A percentile compares a stretch with the other conserved stretches of the same genome.
Evolutionary conservation across 2,888 invertebrate species (phyloP).

Genomic region (Maniola hyperantus): DNA sequence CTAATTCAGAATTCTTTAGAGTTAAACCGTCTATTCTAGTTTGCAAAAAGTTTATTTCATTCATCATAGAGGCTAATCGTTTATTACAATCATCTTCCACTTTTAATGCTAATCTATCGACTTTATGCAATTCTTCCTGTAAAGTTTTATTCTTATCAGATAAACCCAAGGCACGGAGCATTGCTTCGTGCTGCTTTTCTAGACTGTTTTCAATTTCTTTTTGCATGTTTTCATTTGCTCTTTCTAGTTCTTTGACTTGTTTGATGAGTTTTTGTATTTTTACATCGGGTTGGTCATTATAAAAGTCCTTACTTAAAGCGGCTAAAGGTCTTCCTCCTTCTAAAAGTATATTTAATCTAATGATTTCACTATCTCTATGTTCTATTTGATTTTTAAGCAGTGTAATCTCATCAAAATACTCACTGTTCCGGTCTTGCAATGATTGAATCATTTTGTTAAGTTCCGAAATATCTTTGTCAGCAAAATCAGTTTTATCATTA

Average conservation of each 20-base stretch:
- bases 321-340: constrained; percentile 87
- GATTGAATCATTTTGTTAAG: constrained; percentile 69
- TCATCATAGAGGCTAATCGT: constrained; percentile 83
- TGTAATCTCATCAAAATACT: constrained; percentile 64
- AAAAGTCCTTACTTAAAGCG: constrained; percentile 86
- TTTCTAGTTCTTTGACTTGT: constrained; percentile 84
- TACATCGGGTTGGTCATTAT: constrained; percentile 81
- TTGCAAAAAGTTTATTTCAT: constrained; percentile 83
- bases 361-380: constrained; percentile 87
- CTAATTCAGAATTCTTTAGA: constrained; percentile 73
- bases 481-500: constrained; percentile 53
- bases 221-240: constrained; percentile 76
- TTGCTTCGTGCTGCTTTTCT: constrained; percentile 90
- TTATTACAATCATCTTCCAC: constrained; percentile 90
- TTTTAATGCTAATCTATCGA: constrained; percentile 88
- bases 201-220: constrained; percentile 80
- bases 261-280: constrained; percentile 82
- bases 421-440: constrained; percentile 71
- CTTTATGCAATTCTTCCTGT: constrained; percentile 87
- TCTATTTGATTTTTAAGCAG: constrained; percentile 69
- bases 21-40: constrained; percentile 76
- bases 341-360: constrained; percentile 85
- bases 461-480: constrained; percentile 71
- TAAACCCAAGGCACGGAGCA: constrained; percentile 87
- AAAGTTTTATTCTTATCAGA: constrained; percentile 88